Evolutionary conservation across 2,797 vertebrate species (phyloP), one percentile per base, ranked within the genome.

Genomic region (Odontamblyopus rebecca): DNA sequence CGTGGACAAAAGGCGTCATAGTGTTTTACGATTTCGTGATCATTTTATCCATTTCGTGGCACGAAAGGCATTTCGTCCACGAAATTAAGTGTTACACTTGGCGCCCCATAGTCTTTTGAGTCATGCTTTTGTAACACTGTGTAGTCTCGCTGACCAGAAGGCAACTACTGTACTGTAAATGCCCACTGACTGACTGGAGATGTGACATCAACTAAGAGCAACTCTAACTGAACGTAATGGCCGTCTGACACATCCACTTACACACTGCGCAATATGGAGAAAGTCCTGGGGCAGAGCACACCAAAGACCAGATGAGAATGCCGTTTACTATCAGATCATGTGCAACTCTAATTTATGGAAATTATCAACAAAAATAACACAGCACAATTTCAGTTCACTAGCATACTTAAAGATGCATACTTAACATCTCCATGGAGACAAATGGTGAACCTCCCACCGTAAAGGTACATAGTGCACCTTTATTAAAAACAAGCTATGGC

Each of bases 181-280:
- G 67, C 74, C 84, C 16, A 59, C 73, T 78, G 86, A 85, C 60
- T 69, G 65, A 67, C 57, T 60, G 27, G 4, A 79, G 68, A 80
- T 79, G 84, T 85, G 85, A 80, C 83, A 84, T 82, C 73, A 82
- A 85, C 76, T 79, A 71, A 85, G 69, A 88, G 61, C 13, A 56
- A 65, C 76, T 86, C 86, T 85, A 89, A 87, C 74, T 35, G 69
- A 70, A 75, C 72, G n/a, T 86, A 84, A 83, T 78, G 74, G 78
- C 71, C 68, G 69, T 78, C 78, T 86, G 81, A 85, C 87, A 84
- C 78, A 76, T 83, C 75, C 59, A 74, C 80, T 80, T 73, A 74
- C 26, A 73, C 77, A 80, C 69, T 72, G 11, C 32, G 35, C 71
- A 82, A 79, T 12, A 15, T 75, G 59, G 81, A 66, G 74, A 54